Base-by-base conservation (phyloP, 2,113 vertebrate genomes). In the Corythaixoides concolor region DNA sequence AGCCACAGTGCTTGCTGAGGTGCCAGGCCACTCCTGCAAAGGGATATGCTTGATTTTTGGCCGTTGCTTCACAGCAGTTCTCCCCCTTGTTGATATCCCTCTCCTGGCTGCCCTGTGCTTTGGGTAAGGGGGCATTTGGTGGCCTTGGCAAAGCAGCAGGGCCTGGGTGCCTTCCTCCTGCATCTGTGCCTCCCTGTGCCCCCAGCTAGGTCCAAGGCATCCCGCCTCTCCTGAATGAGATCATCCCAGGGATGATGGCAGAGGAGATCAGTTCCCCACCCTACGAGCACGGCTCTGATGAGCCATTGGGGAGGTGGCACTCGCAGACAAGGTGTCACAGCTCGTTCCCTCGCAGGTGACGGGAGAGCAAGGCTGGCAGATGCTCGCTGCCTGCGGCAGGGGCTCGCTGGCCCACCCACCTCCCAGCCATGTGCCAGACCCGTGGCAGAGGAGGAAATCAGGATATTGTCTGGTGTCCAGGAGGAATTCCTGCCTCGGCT, bases 371-470 rank as follows among this genome's bases (percentile, higher is more conserved):
- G 35, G 21, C 75, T 49, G 47, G 62, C 76, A 79, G 70, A 90
- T 32, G 32, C 35, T 88, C 21, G 8, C 37, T 3, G 1, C 43
- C 77, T 2, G 4, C 11, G 1, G 33, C 0, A 0, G 84, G 63
- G 70, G 35, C 70, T 81, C 1, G 9, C 23, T 4, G 56, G 76
- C 35, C n/a, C 89, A 73, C 77, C 88, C 0, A 1, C 56, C 63
- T 93, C 72, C 78, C 35, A 63, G 93, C 82, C 32, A 4, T 81
- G 93, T 94, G 96, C 95, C 93, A 92, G 94, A 47, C 94, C 77
- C 14, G 62, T 95, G 95, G 87, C 84, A 89, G 45, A 89, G 78
- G 78, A 92, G 95, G 95, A 96, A 97, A 94, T 89, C 21, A 76
- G 75, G 87, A 94, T 73, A 76, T 82, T 88, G 93, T 91, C 95